Base-by-base conservation (phyloP, 2,888 invertebrate genomes). In the Mesorhabditis spiculigera region DNA sequence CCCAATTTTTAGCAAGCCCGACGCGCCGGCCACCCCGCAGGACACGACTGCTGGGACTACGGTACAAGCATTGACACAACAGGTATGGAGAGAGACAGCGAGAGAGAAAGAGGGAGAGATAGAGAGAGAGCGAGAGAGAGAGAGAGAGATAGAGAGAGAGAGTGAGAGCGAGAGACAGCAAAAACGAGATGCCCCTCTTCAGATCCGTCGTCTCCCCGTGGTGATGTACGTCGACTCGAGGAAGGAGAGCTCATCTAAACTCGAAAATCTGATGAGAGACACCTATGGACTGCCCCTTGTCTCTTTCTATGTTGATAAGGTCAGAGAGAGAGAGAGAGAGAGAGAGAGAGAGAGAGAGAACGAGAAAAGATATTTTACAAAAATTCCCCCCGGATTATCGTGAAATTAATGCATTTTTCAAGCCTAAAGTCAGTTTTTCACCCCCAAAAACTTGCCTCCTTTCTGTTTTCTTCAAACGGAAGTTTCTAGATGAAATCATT, bases 231-330 rank as follows among this genome's bases (percentile, higher is more conserved):
- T 82, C 4, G 79, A 82, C 67, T 85, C 85, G 3, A 64, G 77
- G n/a, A 69, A 73, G 50, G 73, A 71, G 43, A 75, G 71, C 43
- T 69, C 78, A 4, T 72, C 77, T 66, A 71, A 75, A 61, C 74
- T 74, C 5, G 83, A 83, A 65, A 73, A 73, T 5, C 64, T 81
- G 44, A 69, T 83, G 16, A 72, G 83, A 44, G 82, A 84, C 50
- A 81, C 78, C 5, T 82, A 85, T 69, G 84, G 85, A 42, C 77
- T 85, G 41, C 85, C 85, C 16, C 72, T 85, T 3, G 83, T 85
- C 64, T 75, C 85, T 5, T 84, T 85, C 68, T 85, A 85, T 69
- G 82, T 85, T 43, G 85, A 85, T 70, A 85, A 84, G 75, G 78
- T 80, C n/a, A 44, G 10, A 28, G 28, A 28, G 28, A 28, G 28